Conservation (phyloP, 2,113 vertebrate genomes). For the Anas platyrhynchos region DNA sequence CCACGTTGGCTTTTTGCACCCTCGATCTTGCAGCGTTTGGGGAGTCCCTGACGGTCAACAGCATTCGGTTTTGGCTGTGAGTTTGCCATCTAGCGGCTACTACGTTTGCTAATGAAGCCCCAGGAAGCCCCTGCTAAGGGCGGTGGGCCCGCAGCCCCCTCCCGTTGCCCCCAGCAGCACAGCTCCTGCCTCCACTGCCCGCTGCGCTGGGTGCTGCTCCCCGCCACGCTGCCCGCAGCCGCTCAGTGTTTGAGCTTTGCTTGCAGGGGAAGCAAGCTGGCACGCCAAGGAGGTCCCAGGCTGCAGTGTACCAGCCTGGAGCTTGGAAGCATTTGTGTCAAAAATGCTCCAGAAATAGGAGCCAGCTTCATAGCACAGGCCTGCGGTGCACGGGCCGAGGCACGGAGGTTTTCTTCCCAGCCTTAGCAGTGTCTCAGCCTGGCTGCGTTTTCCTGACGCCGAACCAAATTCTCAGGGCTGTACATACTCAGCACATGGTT, state of each 20-base stretch:
- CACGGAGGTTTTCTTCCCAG: background rate
- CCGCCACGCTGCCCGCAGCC: background rate
- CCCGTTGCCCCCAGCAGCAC: background rate
- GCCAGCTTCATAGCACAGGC: background rate
- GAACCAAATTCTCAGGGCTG: background rate
- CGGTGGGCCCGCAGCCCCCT: background rate
- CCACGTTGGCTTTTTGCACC: background rate
- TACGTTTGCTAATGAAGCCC: background rate
- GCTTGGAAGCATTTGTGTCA: background rate
- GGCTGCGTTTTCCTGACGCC: background rate
- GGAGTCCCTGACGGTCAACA: background rate
- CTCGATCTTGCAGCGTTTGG: background rate
- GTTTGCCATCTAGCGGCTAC: slow-evolving; percentile 72
- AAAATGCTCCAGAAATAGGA: background rate
- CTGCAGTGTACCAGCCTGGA: background rate
- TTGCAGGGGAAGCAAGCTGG: background rate
- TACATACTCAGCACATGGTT: background rate
- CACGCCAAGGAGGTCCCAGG: background rate
- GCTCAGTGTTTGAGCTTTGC: background rate
- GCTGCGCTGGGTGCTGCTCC: background rate
- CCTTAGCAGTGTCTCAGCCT: background rate
- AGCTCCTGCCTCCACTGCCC: background rate
- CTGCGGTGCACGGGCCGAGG: background rate
- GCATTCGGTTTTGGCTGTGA: background rate
- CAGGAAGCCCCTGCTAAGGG: background rate